Evolutionary conservation across 2,797 vertebrate species (phyloP).

Genomic region (Mormyrus proboscirostris): DNA sequence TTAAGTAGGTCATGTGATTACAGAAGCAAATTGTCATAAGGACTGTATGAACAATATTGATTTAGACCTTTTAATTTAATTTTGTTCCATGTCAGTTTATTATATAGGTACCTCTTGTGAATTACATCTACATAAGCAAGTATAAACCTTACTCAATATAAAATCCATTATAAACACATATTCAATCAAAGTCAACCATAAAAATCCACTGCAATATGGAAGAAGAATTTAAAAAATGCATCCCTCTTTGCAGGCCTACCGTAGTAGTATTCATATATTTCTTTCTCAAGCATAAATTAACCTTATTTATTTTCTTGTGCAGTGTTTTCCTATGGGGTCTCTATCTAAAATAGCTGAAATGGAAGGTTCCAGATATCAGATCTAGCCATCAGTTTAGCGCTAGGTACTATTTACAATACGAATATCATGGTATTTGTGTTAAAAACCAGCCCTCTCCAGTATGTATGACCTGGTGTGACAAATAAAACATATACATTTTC

Average conservation of each 20-base stretch:
- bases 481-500: background rate
- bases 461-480: background rate
- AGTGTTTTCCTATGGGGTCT: background rate
- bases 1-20: background rate
- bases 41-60: background rate
- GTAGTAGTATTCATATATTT: background rate
- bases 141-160: background rate
- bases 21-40: background rate
- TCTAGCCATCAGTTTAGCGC: background rate
- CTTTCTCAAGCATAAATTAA: background rate
- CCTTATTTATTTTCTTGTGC: background rate
- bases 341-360: background rate
- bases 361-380: background rate
- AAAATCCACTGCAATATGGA: background rate
- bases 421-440: background rate
- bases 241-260: background rate
- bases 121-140: background rate
- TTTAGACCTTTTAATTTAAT: background rate
- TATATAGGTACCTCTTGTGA: background rate
- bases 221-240: background rate
- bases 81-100: background rate
- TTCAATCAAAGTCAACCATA: background rate
- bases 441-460: constrained; percentile 4
- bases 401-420: background rate
- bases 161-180: background rate